Base-by-base conservation (phyloP, 2,888 invertebrate genomes). In the Epirrhoe alternata region DNA sequence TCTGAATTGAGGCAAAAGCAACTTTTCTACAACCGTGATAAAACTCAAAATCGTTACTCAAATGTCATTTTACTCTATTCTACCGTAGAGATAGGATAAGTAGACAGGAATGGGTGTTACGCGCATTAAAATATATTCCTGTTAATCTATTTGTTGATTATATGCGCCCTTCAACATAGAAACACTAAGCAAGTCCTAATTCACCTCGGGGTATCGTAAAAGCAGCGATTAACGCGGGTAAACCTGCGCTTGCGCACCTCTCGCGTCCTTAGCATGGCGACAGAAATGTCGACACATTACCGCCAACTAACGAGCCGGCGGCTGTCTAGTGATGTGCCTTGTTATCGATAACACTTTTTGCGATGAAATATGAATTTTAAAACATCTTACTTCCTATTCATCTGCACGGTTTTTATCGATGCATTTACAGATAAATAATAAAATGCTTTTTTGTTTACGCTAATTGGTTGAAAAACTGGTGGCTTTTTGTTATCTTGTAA, bases 281-380 rank as follows among this genome's bases (percentile, higher is more conserved):
- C 85, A 83, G 81, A 78, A 79, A 83, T 83, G 85, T 84, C 83
- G 83, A 84, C 86, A 84, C 84, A 83, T 86, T 82, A 80, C 81
- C 74, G 75, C 75, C 76, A 76, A 76, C 80, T 86, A 86, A 86
- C 86, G 85, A 85, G 84, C 82, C 73, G 73, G 69, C 73, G 73
- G 69, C 71, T 65, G 70, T 54, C 73, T 77, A 84, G 84, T 78
- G 85, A 75, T 70, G 86, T 51, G 50, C 58, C 54, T 68, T 65
- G 60, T 69, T 74, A 72, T 74, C 73, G 72, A 71, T 72, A 61
- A 61, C 57, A 52, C 64, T 72, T 72, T 72, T 68, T 72, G 65
- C 66, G 45, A 14, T 16, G 7, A 71, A 73, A 69, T 72, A 72
- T 74, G 73, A 81, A 80, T 78, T 80, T 79, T 74, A 76, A 79